Percentiles rank a stretch among this genome's conserved stretches.
Conservation (phyloP, 1,140 invertebrate genomes). For the Drosophila littoralis region DNA sequence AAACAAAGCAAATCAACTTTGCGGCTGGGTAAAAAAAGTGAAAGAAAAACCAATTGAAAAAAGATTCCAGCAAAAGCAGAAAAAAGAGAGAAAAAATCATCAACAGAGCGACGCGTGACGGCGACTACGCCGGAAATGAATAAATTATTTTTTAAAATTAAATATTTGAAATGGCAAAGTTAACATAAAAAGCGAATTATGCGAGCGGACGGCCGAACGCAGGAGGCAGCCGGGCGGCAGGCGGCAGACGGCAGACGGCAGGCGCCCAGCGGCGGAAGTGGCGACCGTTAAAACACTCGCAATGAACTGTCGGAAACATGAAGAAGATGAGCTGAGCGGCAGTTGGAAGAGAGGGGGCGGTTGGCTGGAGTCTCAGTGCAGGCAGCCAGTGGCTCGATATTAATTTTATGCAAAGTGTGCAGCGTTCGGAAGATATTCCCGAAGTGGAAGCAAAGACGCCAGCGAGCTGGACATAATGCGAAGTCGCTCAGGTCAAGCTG, state of each 20-base stretch:
- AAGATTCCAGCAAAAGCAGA: slow-evolving; percentile 26
- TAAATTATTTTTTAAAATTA: slow-evolving; percentile 80
- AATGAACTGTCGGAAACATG: slow-evolving; percentile 73
- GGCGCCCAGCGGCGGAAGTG: slow-evolving; percentile 62
- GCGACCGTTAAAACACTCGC: slow-evolving; percentile 77
- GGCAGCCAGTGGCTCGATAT: slow-evolving; percentile 54
- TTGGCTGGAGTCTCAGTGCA: background rate
- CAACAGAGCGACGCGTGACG: slow-evolving; percentile 38
- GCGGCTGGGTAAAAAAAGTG: slow-evolving; percentile 40
- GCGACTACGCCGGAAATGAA: slow-evolving; percentile 67
- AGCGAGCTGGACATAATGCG: slow-evolving; percentile 64
- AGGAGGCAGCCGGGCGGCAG: background rate
- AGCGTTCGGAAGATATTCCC: slow-evolving; percentile 56
- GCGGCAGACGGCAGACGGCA: slow-evolving; percentile 6
- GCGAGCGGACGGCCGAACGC: slow-evolving; percentile 35
- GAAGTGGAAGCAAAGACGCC: slow-evolving; percentile 30
- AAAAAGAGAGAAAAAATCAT: slow-evolving; percentile 24
- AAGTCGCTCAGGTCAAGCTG: slow-evolving; percentile 26
- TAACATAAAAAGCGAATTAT: slow-evolving; percentile 78
- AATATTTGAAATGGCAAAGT: slow-evolving; percentile 80
- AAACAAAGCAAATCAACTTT: slow-evolving; percentile 67
- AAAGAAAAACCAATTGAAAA: slow-evolving; percentile 17
- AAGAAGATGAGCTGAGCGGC: slow-evolving; percentile 8
- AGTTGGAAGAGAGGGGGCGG: background rate
- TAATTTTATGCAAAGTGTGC: slow-evolving; percentile 79